Base-by-base conservation (phyloP, 2,113 vertebrate species). In the Archilochus colubris region DNA sequence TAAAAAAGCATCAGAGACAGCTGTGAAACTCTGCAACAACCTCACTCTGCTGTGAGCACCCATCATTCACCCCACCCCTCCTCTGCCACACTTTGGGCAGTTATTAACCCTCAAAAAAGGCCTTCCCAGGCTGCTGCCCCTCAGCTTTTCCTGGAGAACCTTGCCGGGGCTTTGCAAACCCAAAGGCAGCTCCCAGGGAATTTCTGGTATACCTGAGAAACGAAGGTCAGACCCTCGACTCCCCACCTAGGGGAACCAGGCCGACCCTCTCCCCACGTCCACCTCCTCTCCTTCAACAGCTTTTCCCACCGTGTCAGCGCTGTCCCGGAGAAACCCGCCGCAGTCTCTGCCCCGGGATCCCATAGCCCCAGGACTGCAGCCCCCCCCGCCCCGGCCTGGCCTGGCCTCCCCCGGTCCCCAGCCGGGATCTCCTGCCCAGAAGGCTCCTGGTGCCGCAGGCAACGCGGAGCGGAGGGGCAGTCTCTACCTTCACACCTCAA, bases 181-280 rank as follows among this genome's bases (percentile, higher is more conserved):
- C 62, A 5, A 22, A 24, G 0, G 4, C 14, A 2, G 55, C 0
- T 4, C 4, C 28, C 8, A 0, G 7, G 40, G 28, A 33, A 31
- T 4, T 8, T 5, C 7, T 3, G 2, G 25, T 12, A 2, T 3
- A 28, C 19, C n/a, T 8, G 57, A 33, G 31, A 31, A 81, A 75
- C 24, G 20, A 62, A 46, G 50, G 20, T 27, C 55, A 63, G 62
- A n/a, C 14, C 16, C 31, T 9, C 50, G 20, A 51, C 19, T 9
- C 9, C 5, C 22, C 6, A 48, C 46, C 8, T 9, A 5, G 3
- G 4, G 12, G 53, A 24, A 46, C 9, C 70, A 19, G 13, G 21
- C 6, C 48, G 14, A 3, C 0, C 4, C 48, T 53, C 17, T 5
- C 43, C 57, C 38, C 48, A 0, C 0, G 12, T 9, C 87, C 54